These are phyloP conservation scores for Apostichopus leukothele DNA, from an alignment of 53 echinoderm and acorn worm species.

Conservation along the genomic window DNA sequence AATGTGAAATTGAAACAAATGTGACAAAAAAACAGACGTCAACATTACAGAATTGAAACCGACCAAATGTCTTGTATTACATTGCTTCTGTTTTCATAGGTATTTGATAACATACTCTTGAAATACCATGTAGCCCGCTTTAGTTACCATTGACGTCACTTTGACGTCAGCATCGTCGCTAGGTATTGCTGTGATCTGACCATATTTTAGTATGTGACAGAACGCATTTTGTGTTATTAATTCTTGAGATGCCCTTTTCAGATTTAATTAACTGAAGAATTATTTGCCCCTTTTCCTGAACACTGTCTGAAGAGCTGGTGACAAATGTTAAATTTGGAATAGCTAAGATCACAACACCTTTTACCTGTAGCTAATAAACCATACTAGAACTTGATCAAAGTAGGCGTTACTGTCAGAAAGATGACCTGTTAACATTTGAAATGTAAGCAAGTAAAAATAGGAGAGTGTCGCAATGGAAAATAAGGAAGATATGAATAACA, in stretches of 20 bases:
- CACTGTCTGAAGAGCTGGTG: background rate
- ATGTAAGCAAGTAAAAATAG: too few relatives aligned
- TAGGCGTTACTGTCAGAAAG: background rate
- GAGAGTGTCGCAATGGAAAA: too few relatives aligned
- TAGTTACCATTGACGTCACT: background rate
- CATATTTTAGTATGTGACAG: conserved; percentile 15
- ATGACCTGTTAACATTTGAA: background rate
- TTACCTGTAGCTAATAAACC: background rate
- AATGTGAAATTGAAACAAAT: background rate
- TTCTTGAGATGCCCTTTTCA: conserved; percentile 7
- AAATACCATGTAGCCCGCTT: background rate
- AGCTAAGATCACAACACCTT: background rate
- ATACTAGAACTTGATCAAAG: background rate
- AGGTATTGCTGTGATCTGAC: background rate
- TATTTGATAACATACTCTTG: conserved; percentile 6
- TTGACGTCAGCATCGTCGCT: background rate
- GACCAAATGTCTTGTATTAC: conserved; percentile 5
- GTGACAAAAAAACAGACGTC: background rate
- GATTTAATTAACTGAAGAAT: conserved; percentile 1
- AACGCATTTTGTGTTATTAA: background rate
- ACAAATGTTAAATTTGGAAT: background rate
- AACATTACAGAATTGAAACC: background rate
- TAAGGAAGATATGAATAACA: too few relatives aligned
- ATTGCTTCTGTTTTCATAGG: background rate
- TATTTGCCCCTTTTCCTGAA: background rate